phyloP scores from a whole-genome alignment of 2,888 invertebrate genomes.

The Pteria penguin region DNA sequence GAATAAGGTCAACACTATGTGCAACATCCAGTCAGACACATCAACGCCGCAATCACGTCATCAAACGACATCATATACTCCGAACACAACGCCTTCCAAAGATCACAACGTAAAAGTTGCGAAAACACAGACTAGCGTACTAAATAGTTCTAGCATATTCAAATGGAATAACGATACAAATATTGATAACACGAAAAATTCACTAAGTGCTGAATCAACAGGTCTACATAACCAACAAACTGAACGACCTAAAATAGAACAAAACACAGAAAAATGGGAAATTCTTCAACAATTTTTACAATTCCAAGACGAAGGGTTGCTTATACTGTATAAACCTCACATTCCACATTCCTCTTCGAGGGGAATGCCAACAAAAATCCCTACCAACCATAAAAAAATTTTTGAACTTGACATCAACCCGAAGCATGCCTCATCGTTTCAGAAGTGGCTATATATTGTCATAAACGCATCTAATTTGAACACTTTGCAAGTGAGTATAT shows the following conservation, averaged over 20 bases:
- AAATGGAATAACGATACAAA: neutral
- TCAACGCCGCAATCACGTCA: neutral
- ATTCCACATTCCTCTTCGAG: too few species aligned
- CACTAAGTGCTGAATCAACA: neutral
- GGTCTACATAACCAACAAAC: neutral
- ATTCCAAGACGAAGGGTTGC: neutral
- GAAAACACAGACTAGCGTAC: neutral
- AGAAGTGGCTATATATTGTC: neutral
- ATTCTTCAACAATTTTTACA: neutral
- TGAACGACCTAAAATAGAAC: neutral
- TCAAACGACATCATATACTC: neutral
- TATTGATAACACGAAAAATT: neutral
- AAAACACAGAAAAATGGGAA: neutral
- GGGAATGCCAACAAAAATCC: neutral
- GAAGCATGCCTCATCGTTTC: neutral
- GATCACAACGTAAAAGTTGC: neutral
- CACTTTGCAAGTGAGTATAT: neutral
- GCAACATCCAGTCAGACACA: constrained; percentile 52
- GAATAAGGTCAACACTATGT: constrained; percentile 51
- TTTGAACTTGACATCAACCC: neutral
- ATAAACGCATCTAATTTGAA: neutral
- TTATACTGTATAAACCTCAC: too few species aligned
- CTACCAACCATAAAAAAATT: neutral
- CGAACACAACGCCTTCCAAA: neutral
- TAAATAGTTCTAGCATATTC: neutral